A percentile compares a stretch with the other conserved stretches of the same genome.
These are phyloP conservation scores for Pachyseris speciosa DNA, from an alignment of 64 coral and sea anemone species.

Conservation along the genomic window DNA sequence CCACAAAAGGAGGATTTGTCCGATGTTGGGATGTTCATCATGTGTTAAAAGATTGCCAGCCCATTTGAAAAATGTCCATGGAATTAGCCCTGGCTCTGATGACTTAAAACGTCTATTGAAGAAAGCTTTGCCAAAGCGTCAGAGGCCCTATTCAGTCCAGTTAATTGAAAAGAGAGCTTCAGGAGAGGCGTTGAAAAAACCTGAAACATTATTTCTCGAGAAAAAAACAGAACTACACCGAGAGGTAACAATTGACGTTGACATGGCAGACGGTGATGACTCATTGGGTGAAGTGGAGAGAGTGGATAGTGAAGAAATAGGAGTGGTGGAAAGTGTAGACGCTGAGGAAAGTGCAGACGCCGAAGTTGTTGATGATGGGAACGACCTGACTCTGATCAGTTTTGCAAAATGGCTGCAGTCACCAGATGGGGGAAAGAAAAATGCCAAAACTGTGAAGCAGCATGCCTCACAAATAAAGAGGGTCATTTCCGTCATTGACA, in stretches of 20 bases:
- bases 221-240: no score
- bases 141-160: conserved; percentile 5
- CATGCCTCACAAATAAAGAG: conserved; percentile 49
- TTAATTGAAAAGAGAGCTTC: conserved; percentile 6
- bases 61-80: conserved; percentile 64
- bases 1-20: conserved; percentile 33
- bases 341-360: not conserved
- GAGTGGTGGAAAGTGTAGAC: not conserved
- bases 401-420: conserved; percentile 60
- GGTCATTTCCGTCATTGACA: conserved; percentile 48
- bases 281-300: no score
- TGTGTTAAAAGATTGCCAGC: conserved; percentile 47
- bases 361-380: conserved; percentile 10
- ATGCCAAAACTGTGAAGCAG: conserved; percentile 59
- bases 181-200: not conserved
- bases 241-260: no score
- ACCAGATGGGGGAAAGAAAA: conserved; percentile 63
- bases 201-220: no score
- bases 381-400: not conserved
- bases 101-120: conserved; percentile 13
- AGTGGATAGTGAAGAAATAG: not conserved
- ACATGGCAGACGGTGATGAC: no score
- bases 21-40: conserved; percentile 31
- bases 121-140: conserved; percentile 10
- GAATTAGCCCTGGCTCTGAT: not conserved